phyloP scores from a whole-genome alignment of 2,888 invertebrate species.

The Anorthoa munda region DNA sequence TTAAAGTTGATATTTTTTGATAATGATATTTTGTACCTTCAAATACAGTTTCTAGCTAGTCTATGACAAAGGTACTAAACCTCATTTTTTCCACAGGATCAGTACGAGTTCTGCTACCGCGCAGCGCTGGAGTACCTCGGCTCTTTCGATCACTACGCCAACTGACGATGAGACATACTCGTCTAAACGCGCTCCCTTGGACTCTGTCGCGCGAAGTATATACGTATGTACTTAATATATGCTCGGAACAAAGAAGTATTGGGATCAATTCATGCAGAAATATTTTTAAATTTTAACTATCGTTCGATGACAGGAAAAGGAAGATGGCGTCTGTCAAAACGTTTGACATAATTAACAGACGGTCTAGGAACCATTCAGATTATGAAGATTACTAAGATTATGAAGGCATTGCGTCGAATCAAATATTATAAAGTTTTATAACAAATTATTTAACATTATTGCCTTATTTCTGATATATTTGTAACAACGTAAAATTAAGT shows the following conservation, averaged over 20 bases:
- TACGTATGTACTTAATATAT: conserved; percentile 77
- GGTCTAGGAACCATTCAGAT: not conserved
- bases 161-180: conserved; percentile 92
- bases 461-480: not conserved
- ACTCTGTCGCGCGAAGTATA: conserved; percentile 68
- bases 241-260: conserved; percentile 59
- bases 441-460: not conserved
- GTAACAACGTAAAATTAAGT: not conserved
- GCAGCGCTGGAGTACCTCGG: conserved; percentile 99
- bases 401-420: conserved; percentile 2
- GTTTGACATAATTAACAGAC: not conserved
- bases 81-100: conserved; percentile 93
- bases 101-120: conserved; percentile 99
- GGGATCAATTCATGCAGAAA: conserved; percentile 25
- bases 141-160: conserved; percentile 99
- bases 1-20: no score
- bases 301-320: conserved; percentile 39
- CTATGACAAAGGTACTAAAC: conserved; percentile 8
- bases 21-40: no score
- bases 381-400: not conserved
- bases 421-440: not conserved
- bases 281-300: conserved; percentile 34
- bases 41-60: not conserved
- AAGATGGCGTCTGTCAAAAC: conserved; percentile 33
- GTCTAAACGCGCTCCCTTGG: conserved; percentile 77